Conservation (phyloP, 2,113 vertebrate species). For the Phaethornis superciliosus region DNA sequence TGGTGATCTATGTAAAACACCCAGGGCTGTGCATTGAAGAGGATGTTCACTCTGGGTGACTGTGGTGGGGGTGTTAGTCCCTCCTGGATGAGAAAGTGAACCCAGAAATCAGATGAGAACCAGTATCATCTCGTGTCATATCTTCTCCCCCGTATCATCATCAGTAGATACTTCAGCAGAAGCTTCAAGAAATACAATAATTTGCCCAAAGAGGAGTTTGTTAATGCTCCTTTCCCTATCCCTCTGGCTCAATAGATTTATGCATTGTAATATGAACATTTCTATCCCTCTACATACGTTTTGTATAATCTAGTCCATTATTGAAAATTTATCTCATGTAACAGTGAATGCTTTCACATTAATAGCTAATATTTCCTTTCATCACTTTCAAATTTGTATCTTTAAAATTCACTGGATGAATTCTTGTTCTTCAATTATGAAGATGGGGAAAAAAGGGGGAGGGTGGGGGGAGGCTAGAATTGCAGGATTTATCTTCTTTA, state of each 20-base stretch:
- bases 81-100: not conserved
- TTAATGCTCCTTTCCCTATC: not conserved
- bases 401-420: slow-evolving; percentile 4
- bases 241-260: not conserved
- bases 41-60: not conserved
- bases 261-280: not conserved
- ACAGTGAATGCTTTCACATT: not conserved
- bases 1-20: not conserved
- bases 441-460: not conserved
- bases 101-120: not conserved
- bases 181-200: not conserved
- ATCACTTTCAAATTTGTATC: not conserved
- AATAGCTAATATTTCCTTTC: slow-evolving; percentile 13
- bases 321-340: slow-evolving; percentile 7
- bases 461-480: not conserved
- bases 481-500: slow-evolving; percentile 3
- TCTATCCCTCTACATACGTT: not conserved
- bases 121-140: not conserved
- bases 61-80: not conserved
- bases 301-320: not conserved
- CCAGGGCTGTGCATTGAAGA: not conserved
- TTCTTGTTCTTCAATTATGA: not conserved
- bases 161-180: not conserved
- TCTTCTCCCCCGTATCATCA: not conserved
- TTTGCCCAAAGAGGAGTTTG: not conserved